Base-by-base conservation (phyloP, 2,888 invertebrate genomes). In the Cephus spinipes region DNA sequence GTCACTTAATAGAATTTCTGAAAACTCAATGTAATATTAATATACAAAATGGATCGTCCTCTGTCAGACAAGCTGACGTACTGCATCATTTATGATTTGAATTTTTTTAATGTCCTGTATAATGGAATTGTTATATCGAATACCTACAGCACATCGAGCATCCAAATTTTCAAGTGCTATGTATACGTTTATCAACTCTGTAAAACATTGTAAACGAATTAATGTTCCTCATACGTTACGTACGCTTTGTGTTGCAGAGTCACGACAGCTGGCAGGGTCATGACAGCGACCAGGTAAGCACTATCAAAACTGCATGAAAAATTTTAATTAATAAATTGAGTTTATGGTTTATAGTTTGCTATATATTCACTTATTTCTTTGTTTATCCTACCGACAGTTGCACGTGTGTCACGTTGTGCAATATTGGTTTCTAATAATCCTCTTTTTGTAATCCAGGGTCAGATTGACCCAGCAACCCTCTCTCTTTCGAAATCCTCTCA, bases 191-290 rank as follows among this genome's bases (percentile, higher is more conserved):
- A 55, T 2, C 23, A 40, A 55, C 4, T 6, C 1, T 40, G 15
- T 15, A 4, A 55, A 55, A 55, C 23, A 55, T 55, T 23, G 23
- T 55, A 23, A 55, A 15, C 23, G 23, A 55, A 55, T 55, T 9
- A 55, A 55, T 23, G 55, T 55, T 55, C 23, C 55, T 55, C 55
- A 55, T 55, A 55, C 55, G 23, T 55, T 55, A 55, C 9, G 23
- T 23, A 15, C 23, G 79, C 83, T 83, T 87, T 91, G 86, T 92
- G 84, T 94, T 93, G 69, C 93, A 94, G 94, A 93, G 93, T 86
- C 93, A 93, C 85, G 94, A 94, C 91, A 94, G 93, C 90, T 94
- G 94, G 94, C 94, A 93, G 88, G 93, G 93, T 81, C 93, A 93
- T 86, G 94, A 94, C 88, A 93, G 92, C 86, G 94, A 94, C 89